These are phyloP conservation scores for Procambarus virginalis DNA, from an alignment of 1,140 invertebrate species.

Conservation along the genomic window DNA sequence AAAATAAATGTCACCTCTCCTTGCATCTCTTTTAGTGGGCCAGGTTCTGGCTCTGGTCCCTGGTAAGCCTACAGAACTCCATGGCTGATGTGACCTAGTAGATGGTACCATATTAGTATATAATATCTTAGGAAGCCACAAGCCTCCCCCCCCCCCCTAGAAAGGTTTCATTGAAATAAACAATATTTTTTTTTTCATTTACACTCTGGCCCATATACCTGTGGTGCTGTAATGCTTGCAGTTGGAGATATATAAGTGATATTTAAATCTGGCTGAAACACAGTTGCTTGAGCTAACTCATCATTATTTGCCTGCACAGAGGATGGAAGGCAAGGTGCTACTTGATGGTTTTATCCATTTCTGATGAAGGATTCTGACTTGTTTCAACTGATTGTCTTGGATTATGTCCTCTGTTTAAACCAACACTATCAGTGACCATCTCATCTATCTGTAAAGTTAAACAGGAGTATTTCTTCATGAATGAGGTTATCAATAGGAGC, in stretches of 20 bases:
- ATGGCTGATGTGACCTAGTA: too few species aligned
- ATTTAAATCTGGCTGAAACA: slow-evolving; percentile 4
- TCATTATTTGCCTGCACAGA: slow-evolving; percentile 6
- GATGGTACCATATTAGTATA: too few species aligned
- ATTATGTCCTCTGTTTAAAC: neutral
- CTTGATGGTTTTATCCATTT: neutral
- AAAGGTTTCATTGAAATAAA: too few species aligned
- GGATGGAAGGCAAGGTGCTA: slow-evolving; percentile 4
- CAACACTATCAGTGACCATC: neutral
- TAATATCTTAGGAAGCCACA: too few species aligned
- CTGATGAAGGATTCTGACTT: neutral
- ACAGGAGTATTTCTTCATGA: too few species aligned
- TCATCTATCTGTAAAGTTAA: slow-evolving; percentile 17
- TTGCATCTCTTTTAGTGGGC: too few species aligned
- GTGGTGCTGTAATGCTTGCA: neutral
- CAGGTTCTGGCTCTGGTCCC: too few species aligned
- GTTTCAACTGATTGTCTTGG: neutral
- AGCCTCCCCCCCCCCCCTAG: too few species aligned
- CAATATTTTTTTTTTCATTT: too few species aligned
- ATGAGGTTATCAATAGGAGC: too few species aligned
- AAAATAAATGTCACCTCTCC: too few species aligned
- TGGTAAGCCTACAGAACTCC: too few species aligned
- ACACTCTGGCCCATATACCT: neutral
- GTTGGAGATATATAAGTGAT: slow-evolving; percentile 27
- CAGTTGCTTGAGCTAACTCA: neutral